Conservation (phyloP, 2,113 vertebrate genomes). For the Sinosuthora webbiana region DNA sequence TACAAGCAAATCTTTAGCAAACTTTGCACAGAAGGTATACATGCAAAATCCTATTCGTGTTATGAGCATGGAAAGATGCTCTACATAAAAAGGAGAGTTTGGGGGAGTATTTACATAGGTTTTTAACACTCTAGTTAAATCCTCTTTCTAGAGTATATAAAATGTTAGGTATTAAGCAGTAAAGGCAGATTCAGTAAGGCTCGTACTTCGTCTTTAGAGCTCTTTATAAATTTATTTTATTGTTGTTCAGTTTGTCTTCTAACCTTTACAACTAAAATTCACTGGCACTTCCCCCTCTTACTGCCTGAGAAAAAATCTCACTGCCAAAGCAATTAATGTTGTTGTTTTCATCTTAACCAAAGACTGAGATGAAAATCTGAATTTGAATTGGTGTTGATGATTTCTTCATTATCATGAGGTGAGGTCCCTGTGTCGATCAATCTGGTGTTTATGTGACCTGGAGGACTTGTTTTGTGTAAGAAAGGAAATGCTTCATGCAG, state of each 20-base stretch:
- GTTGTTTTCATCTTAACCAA: slow-evolving; percentile 14
- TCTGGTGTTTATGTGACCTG: background rate
- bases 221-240: slow-evolving; percentile 19
- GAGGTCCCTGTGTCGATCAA: background rate
- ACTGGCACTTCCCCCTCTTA: background rate
- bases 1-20: slow-evolving; percentile 1
- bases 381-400: background rate
- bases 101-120: background rate
- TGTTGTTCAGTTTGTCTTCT: slow-evolving; percentile 9
- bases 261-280: slow-evolving; percentile 3
- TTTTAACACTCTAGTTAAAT: slow-evolving; percentile 20
- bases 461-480: background rate
- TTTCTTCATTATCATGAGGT: slow-evolving; percentile 7
- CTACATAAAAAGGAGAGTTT: background rate
- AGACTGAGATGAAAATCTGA: background rate
- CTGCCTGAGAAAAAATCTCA: background rate
- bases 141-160: background rate
- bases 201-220: background rate
- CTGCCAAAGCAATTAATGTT: background rate
- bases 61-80: background rate
- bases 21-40: background rate
- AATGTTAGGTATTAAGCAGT: background rate
- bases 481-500: background rate
- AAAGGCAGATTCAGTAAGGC: slow-evolving; percentile 11
- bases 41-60: background rate